These are phyloP conservation scores for Cydia pomonella DNA, from an alignment of 1,140 invertebrate species.

Conservation along the genomic window DNA sequence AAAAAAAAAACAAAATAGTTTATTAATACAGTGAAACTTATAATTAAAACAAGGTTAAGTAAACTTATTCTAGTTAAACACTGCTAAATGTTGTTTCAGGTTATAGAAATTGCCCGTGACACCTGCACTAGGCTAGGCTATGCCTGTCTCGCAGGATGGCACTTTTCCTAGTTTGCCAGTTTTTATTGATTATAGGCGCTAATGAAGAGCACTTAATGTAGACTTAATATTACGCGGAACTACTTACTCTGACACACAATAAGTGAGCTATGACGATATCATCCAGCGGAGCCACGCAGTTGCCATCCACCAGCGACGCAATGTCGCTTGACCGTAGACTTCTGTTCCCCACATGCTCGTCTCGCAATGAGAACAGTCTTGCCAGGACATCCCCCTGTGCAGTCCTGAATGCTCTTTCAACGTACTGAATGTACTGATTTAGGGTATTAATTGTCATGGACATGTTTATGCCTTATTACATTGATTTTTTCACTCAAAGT, in stretches of 20 bases:
- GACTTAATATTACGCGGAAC: not conserved
- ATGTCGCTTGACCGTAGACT: slow-evolving; percentile 86
- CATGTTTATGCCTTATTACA: slow-evolving; percentile 3
- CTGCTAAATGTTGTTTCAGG: too few relatives aligned
- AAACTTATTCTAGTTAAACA: too few relatives aligned
- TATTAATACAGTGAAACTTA: too few relatives aligned
- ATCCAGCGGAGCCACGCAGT: slow-evolving; percentile 87
- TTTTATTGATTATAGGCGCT: too few relatives aligned
- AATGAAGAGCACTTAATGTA: too few relatives aligned
- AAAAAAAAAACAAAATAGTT: too few relatives aligned
- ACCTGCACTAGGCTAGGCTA: too few relatives aligned
- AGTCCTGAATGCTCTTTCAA: slow-evolving; percentile 80
- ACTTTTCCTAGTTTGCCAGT: too few relatives aligned
- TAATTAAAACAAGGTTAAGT: too few relatives aligned
- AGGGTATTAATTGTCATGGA: slow-evolving; percentile 78
- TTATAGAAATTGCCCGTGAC: too few relatives aligned
- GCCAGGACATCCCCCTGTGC: slow-evolving; percentile 82
- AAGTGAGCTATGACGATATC: slow-evolving; percentile 91
- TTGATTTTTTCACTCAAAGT: not conserved
- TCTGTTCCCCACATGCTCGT: slow-evolving; percentile 87
- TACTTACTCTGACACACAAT: slow-evolving; percentile 81
- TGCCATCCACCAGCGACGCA: slow-evolving; percentile 85
- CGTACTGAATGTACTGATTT: slow-evolving; percentile 74
- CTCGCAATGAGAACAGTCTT: slow-evolving; percentile 87
- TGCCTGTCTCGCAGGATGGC: too few relatives aligned